A percentile compares a stretch with the other conserved stretches of the same genome.
Evolutionary conservation across 2,113 vertebrate species (phyloP).

Genomic region (Dolichotis patagonum): DNA sequence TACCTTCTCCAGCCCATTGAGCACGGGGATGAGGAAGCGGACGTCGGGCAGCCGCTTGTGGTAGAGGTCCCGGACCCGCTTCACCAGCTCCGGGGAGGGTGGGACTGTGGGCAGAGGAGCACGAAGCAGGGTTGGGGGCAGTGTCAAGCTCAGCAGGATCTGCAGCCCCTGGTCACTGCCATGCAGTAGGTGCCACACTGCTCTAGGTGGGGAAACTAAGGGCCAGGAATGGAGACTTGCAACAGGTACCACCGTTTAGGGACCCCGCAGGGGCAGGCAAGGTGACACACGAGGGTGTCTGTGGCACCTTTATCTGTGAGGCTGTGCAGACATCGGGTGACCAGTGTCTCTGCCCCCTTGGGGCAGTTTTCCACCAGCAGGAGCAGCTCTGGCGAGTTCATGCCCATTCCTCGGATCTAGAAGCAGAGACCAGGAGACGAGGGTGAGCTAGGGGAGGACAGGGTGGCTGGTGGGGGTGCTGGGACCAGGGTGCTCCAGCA

Average conservation of each 20-base stretch:
- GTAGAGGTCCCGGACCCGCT: constrained; percentile 95
- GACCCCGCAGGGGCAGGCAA: background rate
- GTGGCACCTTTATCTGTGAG: constrained; percentile 94
- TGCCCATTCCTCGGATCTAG: constrained; percentile 96
- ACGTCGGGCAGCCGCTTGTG: constrained; percentile 96
- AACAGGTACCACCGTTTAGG: background rate
- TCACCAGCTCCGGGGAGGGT: constrained; percentile 96
- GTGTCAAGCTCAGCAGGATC: background rate
- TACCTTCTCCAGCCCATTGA: constrained; percentile 98
- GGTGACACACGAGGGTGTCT: background rate
- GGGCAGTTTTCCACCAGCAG: constrained; percentile 97
- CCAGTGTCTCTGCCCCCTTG: constrained; percentile 95
- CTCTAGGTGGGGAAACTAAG: background rate
- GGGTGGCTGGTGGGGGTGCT: background rate
- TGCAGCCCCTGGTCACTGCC: background rate
- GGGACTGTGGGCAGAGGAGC: constrained; percentile 86
- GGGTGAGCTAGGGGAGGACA: background rate
- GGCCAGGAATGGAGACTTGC: background rate
- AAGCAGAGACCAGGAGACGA: background rate
- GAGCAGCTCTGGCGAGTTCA: constrained; percentile 96
- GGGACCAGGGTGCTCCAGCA: no score
- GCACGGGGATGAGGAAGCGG: constrained; percentile 96
- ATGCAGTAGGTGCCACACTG: background rate
- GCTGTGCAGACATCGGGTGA: constrained; percentile 96
- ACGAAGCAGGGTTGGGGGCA: rapidly evolving